A percentile compares a stretch with the other conserved stretches of the same genome.
phyloP scores from a whole-genome alignment of 1,140 invertebrate species.

The Drosophila obscura region DNA sequence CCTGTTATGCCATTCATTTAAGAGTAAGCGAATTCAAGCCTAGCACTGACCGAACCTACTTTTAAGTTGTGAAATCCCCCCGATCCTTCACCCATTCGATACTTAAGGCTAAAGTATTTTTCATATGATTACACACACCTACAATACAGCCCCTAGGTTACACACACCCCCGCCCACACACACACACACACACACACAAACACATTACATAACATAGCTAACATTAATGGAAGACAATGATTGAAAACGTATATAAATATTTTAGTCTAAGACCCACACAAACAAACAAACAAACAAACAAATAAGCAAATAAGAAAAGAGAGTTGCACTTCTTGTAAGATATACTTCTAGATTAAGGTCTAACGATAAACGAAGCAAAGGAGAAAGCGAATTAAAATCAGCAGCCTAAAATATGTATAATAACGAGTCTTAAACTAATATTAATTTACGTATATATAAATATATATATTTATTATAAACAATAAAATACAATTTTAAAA shows the following conservation, averaged over 20 bases:
- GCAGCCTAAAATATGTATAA: conserved; percentile 71
- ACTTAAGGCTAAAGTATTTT: conserved; percentile 61
- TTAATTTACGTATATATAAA: conserved; percentile 45
- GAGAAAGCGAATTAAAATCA: conserved; percentile 58
- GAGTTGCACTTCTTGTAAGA: conserved; percentile 70
- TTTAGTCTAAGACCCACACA: conserved; percentile 40
- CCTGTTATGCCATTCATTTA: conserved; percentile 69
- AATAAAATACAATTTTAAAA: conserved; percentile 79
- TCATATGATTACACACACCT: conserved; percentile 37
- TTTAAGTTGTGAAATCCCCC: conserved; percentile 57
- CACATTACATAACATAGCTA: conserved; percentile 23
- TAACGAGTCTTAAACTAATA: conserved; percentile 66
- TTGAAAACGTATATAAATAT: conserved; percentile 52
- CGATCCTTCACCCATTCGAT: not conserved
- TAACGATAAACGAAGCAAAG: conserved; percentile 59
- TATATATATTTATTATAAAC: conserved; percentile 79
- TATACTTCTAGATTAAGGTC: conserved; percentile 62
- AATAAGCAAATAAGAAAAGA: conserved; percentile 25
- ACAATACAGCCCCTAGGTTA: conserved; percentile 45
- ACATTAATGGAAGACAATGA: conserved; percentile 74
- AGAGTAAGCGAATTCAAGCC: conserved; percentile 55
- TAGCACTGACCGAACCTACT: conserved; percentile 63
- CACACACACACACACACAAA: not conserved
- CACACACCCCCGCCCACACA: conserved; percentile 1
- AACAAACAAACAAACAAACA: conserved; percentile 21